A percentile compares a stretch with the other conserved stretches of the same genome.
Evolutionary conservation across 2,797 vertebrate species (phyloP).

Genomic region (Tragopan temminckii): DNA sequence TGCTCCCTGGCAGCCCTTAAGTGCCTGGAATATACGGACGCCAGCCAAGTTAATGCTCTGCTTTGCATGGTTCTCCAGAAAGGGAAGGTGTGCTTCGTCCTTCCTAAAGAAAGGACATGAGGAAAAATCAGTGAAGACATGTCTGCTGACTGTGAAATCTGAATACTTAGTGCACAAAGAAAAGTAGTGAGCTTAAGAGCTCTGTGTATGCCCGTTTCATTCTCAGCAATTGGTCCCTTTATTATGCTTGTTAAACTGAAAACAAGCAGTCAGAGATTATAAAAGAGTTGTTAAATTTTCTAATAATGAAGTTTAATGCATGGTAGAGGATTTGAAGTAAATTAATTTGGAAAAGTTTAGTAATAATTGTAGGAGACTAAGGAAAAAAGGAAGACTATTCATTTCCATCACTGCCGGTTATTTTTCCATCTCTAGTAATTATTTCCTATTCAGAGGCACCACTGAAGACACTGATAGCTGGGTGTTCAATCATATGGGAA

Average conservation of each 20-base stretch:
- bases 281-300: background rate
- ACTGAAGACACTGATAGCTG: background rate
- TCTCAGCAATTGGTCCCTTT: background rate
- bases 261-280: constrained; percentile 9
- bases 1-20: background rate
- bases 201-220: background rate
- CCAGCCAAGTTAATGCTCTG: background rate
- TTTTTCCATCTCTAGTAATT: background rate
- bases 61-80: background rate
- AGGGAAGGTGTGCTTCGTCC: background rate
- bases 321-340: background rate
- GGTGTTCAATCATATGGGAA: background rate
- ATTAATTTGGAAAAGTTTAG: constrained; percentile 1
- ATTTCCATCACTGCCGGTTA: background rate
- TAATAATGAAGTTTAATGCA: background rate
- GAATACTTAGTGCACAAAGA: background rate
- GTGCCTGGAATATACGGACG: background rate
- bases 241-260: background rate
- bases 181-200: background rate
- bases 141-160: background rate
- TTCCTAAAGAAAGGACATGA: background rate
- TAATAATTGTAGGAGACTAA: background rate
- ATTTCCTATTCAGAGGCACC: background rate
- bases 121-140: background rate
- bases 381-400: background rate